These are phyloP conservation scores for Distichodus sexfasciatus DNA, from an alignment of 2,797 vertebrate genomes.

Conservation along the genomic window DNA sequence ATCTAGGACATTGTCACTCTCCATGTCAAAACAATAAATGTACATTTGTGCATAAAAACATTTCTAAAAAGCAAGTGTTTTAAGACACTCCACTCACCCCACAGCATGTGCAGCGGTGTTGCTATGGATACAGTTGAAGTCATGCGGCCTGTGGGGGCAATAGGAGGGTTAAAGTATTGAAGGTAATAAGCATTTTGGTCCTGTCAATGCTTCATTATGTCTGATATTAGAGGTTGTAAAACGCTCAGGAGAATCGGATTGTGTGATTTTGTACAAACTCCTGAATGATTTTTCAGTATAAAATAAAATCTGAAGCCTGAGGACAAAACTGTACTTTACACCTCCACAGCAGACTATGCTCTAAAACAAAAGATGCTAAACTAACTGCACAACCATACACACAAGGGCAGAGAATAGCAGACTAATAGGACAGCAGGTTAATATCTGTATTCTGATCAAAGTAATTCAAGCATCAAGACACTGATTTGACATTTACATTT, in stretches of 20 bases:
- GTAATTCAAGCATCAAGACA: too few species aligned
- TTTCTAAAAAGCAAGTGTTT: neutral
- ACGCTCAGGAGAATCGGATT: neutral
- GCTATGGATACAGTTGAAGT: slow-evolving; percentile 31
- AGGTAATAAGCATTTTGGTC: slow-evolving; percentile 6
- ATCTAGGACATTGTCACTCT: neutral
- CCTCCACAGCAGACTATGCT: too few species aligned
- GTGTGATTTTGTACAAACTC: neutral
- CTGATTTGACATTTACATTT: too few species aligned
- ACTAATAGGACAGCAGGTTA: too few species aligned
- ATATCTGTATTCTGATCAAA: too few species aligned
- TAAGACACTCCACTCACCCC: neutral
- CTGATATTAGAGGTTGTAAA: neutral
- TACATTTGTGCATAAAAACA: neutral
- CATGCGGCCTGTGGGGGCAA: neutral
- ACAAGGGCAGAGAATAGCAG: too few species aligned
- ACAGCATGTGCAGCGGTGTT: slow-evolving; percentile 17
- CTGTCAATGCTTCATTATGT: neutral
- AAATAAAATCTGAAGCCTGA: too few species aligned
- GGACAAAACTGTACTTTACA: too few species aligned
- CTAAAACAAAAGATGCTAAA: too few species aligned
- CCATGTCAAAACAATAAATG: neutral
- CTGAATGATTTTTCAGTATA: too few species aligned
- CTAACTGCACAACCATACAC: too few species aligned
- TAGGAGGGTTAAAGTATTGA: neutral